Percentiles rank a stretch among this genome's conserved stretches.
Conservation (phyloP, 2,888 invertebrate species). For the Phengaris arion region DNA sequence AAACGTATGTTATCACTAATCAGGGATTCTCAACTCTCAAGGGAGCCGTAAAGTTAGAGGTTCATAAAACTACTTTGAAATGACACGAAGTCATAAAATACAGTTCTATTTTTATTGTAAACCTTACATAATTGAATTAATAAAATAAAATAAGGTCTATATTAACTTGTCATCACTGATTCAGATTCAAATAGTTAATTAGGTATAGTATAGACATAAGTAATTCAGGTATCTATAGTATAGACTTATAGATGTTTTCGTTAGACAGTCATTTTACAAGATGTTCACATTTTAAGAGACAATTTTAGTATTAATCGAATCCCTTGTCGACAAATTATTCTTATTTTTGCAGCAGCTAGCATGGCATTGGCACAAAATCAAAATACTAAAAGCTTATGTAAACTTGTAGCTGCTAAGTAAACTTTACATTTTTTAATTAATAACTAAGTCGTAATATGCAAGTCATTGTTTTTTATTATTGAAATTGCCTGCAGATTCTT, state of each 20-base stretch:
- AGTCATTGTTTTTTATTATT: too few species aligned
- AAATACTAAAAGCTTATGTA: background rate
- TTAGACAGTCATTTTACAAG: background rate
- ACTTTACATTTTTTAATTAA: background rate
- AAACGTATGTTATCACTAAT: background rate
- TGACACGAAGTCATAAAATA: too few species aligned
- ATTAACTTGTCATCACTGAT: too few species aligned
- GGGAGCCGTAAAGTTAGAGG: background rate
- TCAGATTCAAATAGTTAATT: too few species aligned
- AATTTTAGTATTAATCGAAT: background rate
- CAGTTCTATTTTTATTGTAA: too few species aligned
- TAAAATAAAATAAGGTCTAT: too few species aligned
- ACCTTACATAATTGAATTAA: too few species aligned
- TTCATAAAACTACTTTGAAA: background rate
- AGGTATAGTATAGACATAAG: too few species aligned
- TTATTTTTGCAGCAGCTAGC: background rate
- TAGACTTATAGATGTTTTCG: background rate
- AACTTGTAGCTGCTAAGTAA: background rate
- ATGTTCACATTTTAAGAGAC: too few species aligned
- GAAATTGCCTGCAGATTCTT: too few species aligned
- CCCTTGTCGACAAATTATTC: background rate
- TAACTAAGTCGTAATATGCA: background rate
- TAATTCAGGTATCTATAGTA: too few species aligned
- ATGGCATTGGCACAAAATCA: background rate
- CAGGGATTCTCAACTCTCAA: background rate